Percentiles rank a stretch among this genome's conserved stretches.
Evolutionary conservation across 1,140 invertebrate species (phyloP).

Genomic region (Hycleus phaleratus): DNA sequence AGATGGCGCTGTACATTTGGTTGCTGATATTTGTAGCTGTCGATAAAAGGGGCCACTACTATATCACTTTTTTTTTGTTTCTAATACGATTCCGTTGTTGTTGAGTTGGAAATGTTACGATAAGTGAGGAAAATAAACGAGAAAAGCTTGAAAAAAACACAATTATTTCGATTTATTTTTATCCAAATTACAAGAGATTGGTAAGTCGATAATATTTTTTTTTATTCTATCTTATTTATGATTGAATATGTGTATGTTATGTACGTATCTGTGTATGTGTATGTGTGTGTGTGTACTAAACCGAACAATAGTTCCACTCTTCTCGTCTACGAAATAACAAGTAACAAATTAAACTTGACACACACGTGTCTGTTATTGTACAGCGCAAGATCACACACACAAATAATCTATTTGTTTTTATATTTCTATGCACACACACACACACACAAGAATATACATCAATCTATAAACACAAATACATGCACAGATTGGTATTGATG

Average conservation of each 20-base stretch:
- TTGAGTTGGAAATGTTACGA: conserved; percentile 14
- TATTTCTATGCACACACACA: neutral
- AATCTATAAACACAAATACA: no score
- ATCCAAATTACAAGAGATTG: no score
- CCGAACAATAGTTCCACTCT: no score
- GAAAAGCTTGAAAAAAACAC: conserved; percentile 26
- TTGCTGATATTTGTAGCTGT: no score
- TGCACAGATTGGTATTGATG: no score
- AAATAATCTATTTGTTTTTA: conserved; percentile 1
- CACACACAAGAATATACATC: no score
- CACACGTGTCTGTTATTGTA: conserved; percentile 26
- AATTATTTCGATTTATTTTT: no score
- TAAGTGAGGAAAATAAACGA: conserved; percentile 28
- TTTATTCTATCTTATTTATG: conserved; percentile 3
- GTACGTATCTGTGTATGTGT: conserved; percentile 30
- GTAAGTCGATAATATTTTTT: neutral
- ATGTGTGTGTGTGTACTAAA: neutral
- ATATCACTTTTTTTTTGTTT: conserved; percentile 5
- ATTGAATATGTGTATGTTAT: conserved; percentile 1
- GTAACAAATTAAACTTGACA: conserved; percentile 8
- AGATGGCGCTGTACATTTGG: no score
- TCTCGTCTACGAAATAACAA: no score
- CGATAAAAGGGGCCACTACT: conserved; percentile 24
- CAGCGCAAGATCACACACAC: conserved; percentile 19
- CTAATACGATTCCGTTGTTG: neutral